A percentile compares a stretch with the other conserved stretches of the same genome.
Evolutionary conservation across 2,797 vertebrate genomes (phyloP).

Genomic region (Taeniopygia guttata): DNA sequence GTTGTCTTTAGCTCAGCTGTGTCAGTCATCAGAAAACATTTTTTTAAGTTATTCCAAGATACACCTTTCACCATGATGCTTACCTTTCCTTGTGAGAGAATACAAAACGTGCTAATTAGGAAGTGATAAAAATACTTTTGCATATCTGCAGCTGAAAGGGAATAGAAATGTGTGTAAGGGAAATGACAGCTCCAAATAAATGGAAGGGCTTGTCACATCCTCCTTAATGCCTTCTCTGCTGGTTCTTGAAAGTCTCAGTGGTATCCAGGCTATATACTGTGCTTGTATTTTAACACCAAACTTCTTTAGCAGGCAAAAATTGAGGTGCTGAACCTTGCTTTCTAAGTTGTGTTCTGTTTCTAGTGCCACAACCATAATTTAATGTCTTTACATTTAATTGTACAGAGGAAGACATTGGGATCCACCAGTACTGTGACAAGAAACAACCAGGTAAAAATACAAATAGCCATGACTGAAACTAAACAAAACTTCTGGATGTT

Average conservation of each 20-base stretch:
- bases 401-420: slow-evolving; percentile 91
- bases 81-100: slow-evolving; percentile 17
- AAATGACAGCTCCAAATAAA: background rate
- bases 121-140: background rate
- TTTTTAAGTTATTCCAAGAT: slow-evolving; percentile 33
- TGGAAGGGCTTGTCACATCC: background rate
- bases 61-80: background rate
- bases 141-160: background rate
- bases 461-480: background rate
- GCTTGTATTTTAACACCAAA: background rate
- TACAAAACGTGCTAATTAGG: background rate
- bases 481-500: background rate
- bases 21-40: slow-evolving; percentile 39
- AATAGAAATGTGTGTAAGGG: background rate
- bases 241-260: background rate
- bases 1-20: background rate
- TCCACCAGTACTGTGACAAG: slow-evolving; percentile 91
- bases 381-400: slow-evolving; percentile 49
- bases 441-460: slow-evolving; percentile 87
- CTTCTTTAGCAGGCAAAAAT: background rate
- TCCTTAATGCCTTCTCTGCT: background rate
- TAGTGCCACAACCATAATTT: background rate
- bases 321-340: background rate
- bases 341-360: background rate
- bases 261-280: background rate